Base-by-base conservation (phyloP, 2,888 invertebrate species). In the Leptothorax acervorum region DNA sequence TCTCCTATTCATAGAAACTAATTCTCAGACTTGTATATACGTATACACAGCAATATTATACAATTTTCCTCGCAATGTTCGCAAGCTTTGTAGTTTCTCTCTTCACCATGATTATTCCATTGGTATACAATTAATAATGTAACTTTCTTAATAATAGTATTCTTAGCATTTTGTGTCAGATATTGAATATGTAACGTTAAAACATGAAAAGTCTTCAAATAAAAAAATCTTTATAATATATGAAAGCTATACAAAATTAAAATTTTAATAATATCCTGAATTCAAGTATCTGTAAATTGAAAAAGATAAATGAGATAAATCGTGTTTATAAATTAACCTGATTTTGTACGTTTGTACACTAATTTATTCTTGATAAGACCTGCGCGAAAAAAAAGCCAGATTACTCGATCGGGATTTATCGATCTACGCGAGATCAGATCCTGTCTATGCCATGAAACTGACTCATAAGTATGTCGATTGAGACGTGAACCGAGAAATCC, bases 21-120 rank as follows among this genome's bases (percentile, higher is more conserved):
- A 78, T 78, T 78, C 55, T 57, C n/a, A 66, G 68, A 68, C n/a
- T 55, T 53, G 39, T 42, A 31, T 68, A 28, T 66, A 75, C 9
- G 12, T 51, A 51, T 15, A 28, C n/a, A 15, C n/a, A 15, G n/a
- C n/a, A 15, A 55, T 15, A 62, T 62, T 65, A 28, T 39, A 42
- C 35, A 53, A 55, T 55, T 78, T 78, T 78, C 55, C 15, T 62
- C 31, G 39, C 28, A 28, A 42, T 9, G 28, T n/a, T n/a, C n/a
- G 55, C 65, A 53, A 65, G 18, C 18, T 35, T 6, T n/a, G 9
- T 35, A n/a, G n/a, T 57, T 78, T 57, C 31, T 35, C 15, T 45
- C 45, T 11, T 63, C n/a, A 31, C 9, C 9, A 45, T 68, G 4
- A 35, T 66, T 66, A 31, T 71, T 71, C 15, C 55, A 51, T 78